These are phyloP conservation scores for Paraplagusia blochii DNA, from an alignment of 2,113 vertebrate species.

Conservation along the genomic window DNA sequence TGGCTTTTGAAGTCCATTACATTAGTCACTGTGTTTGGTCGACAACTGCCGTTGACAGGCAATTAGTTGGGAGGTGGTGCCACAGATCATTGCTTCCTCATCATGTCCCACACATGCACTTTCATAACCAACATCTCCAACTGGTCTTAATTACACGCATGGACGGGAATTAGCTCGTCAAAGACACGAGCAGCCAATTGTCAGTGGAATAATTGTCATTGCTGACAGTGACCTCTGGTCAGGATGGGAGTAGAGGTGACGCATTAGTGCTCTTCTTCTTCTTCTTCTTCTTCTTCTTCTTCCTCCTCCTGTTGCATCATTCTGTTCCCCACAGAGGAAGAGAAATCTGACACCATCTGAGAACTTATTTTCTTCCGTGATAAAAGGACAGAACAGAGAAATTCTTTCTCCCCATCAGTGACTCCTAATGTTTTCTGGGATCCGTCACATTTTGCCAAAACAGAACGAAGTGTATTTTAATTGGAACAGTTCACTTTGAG, in stretches of 20 bases:
- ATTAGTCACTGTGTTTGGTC: background rate
- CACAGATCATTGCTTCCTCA: constrained; percentile 14
- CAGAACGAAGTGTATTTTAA: too few species aligned
- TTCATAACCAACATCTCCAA: constrained; percentile 12
- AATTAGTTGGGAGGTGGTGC: constrained; percentile 34
- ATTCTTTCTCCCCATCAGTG: too few species aligned
- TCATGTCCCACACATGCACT: constrained; percentile 11
- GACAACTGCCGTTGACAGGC: constrained; percentile 19
- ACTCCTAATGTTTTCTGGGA: too few species aligned
- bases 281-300: constrained; percentile 10
- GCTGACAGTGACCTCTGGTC: constrained; percentile 41
- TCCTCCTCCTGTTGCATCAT: constrained; percentile 18
- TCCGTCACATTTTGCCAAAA: too few species aligned
- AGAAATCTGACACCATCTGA: too few species aligned
- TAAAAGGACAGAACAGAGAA: too few species aligned
- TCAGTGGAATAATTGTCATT: constrained; percentile 39
- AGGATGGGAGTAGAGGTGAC: background rate
- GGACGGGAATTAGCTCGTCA: constrained; percentile 58
- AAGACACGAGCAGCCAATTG: constrained; percentile 34
- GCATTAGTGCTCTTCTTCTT: constrained; percentile 15
- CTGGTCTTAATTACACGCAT: constrained; percentile 66
- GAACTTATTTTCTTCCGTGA: too few species aligned
- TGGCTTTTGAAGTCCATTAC: background rate
- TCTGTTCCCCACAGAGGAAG: too few species aligned
- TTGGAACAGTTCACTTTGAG: too few species aligned